phyloP scores from a whole-genome alignment of 1,140 invertebrate species.

The Andricus grossulariae region DNA sequence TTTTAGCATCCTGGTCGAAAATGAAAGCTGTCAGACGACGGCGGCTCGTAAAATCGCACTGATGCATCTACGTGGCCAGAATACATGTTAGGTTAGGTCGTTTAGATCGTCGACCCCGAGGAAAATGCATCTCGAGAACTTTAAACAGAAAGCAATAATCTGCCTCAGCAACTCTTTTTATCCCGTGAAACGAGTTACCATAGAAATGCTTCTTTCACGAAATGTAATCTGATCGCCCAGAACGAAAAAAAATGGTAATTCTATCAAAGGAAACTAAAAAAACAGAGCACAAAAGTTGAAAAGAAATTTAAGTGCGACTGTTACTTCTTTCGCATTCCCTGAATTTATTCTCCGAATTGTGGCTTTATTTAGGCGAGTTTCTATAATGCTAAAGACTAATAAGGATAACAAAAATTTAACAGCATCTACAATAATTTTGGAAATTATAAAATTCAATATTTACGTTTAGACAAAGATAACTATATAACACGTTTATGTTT shows the following conservation, averaged over 20 bases:
- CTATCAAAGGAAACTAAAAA: neutral
- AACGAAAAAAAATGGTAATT: neutral
- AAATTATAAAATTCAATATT: no score
- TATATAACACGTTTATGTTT: no score
- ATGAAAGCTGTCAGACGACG: slow-evolving; percentile 53
- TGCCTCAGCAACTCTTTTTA: neutral
- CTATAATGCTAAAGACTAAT: no score
- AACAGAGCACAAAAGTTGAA: neutral
- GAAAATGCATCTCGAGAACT: slow-evolving; percentile 15
- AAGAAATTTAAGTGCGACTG: neutral
- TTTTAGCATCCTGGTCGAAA: slow-evolving; percentile 42
- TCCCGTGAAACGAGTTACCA: slow-evolving; percentile 13
- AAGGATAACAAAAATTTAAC: no score
- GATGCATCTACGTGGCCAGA: slow-evolving; percentile 47
- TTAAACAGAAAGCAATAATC: slow-evolving; percentile 26
- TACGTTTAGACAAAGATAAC: no score
- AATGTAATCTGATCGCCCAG: neutral
- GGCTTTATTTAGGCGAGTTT: neutral
- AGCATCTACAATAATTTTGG: no score
- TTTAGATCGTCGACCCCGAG: neutral
- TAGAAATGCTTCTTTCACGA: slow-evolving; percentile 8
- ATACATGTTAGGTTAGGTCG: slow-evolving; percentile 34
- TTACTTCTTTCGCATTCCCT: neutral
- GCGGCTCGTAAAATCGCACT: slow-evolving; percentile 49
- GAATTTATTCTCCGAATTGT: neutral